These are phyloP conservation scores for Siniperca scherzeri DNA, from an alignment of 2,797 vertebrate genomes.

Conservation along the genomic window DNA sequence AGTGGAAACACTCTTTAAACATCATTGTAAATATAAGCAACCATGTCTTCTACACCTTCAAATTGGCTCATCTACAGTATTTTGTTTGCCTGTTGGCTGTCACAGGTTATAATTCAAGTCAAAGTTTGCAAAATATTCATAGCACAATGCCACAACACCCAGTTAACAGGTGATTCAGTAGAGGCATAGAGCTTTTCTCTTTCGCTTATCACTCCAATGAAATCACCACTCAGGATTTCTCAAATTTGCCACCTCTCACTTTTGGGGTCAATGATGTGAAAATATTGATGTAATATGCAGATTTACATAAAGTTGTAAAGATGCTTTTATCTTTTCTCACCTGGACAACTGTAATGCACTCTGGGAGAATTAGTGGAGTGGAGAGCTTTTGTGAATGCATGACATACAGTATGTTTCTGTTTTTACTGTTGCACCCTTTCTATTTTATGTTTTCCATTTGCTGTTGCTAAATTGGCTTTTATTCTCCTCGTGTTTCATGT, in stretches of 20 bases:
- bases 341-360: slow-evolving; percentile 12
- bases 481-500: background rate
- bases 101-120: slow-evolving; percentile 23
- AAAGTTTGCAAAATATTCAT: slow-evolving; percentile 43
- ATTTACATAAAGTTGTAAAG: slow-evolving; percentile 28
- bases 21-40: slow-evolving; percentile 8
- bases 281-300: slow-evolving; percentile 31
- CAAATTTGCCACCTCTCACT: slow-evolving; percentile 13
- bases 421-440: slow-evolving; percentile 8
- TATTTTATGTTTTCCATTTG: slow-evolving; percentile 33
- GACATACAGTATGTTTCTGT: slow-evolving; percentile 1
- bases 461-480: slow-evolving; percentile 14
- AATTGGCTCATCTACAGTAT: slow-evolving; percentile 12
- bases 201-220: slow-evolving; percentile 20
- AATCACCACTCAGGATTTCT: slow-evolving; percentile 31
- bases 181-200: background rate
- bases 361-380: slow-evolving; percentile 31
- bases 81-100: slow-evolving; percentile 27
- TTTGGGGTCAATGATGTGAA: slow-evolving; percentile 22
- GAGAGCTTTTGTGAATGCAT: slow-evolving; percentile 28
- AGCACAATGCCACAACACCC: background rate
- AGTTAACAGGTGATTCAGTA: slow-evolving; percentile 25
- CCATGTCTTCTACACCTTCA: slow-evolving; percentile 5
- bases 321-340: slow-evolving; percentile 52
- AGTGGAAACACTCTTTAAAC: slow-evolving; percentile 11